A percentile compares a stretch with the other conserved stretches of the same genome.
phyloP scores from a whole-genome alignment of 1,140 invertebrate genomes.

The Meloidogyne chitwoodi region DNA sequence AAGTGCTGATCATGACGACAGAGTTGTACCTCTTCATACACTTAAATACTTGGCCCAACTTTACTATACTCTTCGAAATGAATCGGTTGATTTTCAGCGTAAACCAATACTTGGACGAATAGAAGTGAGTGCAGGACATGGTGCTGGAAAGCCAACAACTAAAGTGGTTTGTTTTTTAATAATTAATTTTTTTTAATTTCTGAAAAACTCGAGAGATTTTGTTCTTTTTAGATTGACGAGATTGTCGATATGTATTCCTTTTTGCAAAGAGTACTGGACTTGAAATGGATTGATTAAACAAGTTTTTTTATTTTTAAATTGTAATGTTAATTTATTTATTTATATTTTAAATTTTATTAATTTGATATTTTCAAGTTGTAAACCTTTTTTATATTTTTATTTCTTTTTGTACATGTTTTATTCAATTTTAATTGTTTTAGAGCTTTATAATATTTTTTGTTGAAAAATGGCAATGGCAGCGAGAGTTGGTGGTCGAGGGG shows the following conservation, averaged over 20 bases:
- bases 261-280: constrained; percentile 39
- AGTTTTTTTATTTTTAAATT: too few relatives aligned
- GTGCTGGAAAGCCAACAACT: constrained; percentile 86
- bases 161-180: constrained; percentile 66
- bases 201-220: too few relatives aligned
- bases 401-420: constrained; percentile 12
- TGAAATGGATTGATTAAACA: constrained; percentile 30
- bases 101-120: constrained; percentile 83
- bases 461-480: constrained; percentile 55
- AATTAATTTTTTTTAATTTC: constrained; percentile 7
- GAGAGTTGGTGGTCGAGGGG: constrained; percentile 38
- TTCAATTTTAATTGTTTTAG: constrained; percentile 20
- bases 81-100: constrained; percentile 69
- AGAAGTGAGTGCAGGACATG: constrained; percentile 92
- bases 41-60: constrained; percentile 88
- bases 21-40: constrained; percentile 87
- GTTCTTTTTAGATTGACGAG: constrained; percentile 42
- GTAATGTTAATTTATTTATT: too few relatives aligned
- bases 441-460: constrained; percentile 21
- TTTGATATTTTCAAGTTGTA: too few relatives aligned
- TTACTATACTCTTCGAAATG: constrained; percentile 71
- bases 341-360: too few relatives aligned
- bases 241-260: constrained; percentile 52
- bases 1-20: constrained; percentile 95
- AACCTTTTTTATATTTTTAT: not conserved